Evolutionary conservation across 92 coral and sea anemone species (phyloP).

Genomic region (Parazoanthus atlanticus): DNA sequence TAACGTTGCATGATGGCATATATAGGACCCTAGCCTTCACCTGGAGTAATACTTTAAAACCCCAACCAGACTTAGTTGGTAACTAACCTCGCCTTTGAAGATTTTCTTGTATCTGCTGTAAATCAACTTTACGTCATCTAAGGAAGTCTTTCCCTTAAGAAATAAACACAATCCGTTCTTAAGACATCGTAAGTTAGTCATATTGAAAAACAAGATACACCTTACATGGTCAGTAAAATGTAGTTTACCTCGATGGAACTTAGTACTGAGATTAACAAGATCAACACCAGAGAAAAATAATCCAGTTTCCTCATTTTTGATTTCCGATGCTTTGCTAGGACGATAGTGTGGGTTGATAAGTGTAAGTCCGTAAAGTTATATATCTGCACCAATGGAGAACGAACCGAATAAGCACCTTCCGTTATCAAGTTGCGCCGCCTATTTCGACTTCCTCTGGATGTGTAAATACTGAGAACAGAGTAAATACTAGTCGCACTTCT

Average conservation of each 20-base stretch:
- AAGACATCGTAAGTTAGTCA: too few relatives aligned
- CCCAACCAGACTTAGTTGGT: too few relatives aligned
- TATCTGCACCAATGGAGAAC: background rate
- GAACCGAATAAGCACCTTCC: background rate
- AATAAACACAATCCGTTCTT: background rate
- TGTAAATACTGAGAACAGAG: too few relatives aligned
- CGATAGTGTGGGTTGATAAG: too few relatives aligned
- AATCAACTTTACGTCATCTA: constrained; percentile 35
- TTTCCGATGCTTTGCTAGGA: too few relatives aligned
- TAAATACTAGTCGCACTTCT: background rate
- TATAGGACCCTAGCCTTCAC: background rate
- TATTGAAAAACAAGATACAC: background rate
- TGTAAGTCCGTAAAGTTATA: too few relatives aligned
- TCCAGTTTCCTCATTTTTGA: background rate
- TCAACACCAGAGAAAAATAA: background rate
- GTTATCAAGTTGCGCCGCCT: background rate
- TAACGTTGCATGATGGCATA: background rate
- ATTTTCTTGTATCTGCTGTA: constrained; percentile 35
- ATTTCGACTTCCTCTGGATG: background rate
- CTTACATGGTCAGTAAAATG: background rate
- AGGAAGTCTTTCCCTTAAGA: constrained; percentile 21
- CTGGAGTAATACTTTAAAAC: background rate
- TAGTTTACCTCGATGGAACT: background rate
- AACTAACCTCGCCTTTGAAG: constrained; percentile 40
- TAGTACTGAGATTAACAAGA: background rate